phyloP scores from a whole-genome alignment of 2,113 vertebrate species.

The Lipophrys pholis region DNA sequence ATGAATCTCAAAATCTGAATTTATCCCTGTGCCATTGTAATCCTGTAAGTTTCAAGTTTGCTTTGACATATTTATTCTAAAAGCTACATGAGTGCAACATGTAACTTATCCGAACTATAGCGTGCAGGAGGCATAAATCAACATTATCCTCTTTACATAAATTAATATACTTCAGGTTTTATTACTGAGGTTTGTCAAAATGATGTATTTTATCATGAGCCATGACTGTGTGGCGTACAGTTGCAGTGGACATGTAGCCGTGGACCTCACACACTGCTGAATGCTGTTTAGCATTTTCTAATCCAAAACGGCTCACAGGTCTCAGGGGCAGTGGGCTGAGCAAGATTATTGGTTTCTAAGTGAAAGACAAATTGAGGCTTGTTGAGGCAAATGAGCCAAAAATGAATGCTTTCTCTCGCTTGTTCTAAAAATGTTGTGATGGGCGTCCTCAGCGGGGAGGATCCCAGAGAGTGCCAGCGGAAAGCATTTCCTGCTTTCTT shows the following conservation, averaged over 20 bases:
- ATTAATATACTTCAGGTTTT: too few relatives aligned
- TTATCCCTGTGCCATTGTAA: too few relatives aligned
- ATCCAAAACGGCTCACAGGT: conserved; percentile 27
- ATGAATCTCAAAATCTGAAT: too few relatives aligned
- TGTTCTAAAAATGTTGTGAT: conserved; percentile 27
- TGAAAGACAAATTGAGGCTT: conserved; percentile 65
- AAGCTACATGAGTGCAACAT: too few relatives aligned
- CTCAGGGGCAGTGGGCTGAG: conserved; percentile 38
- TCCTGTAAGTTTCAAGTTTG: too few relatives aligned
- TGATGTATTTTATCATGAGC: not conserved
- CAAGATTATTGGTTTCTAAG: conserved; percentile 47
- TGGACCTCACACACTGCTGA: conserved; percentile 7
- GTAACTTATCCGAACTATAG: too few relatives aligned
- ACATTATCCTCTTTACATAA: too few relatives aligned
- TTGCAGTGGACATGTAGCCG: not conserved
- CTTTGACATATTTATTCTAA: too few relatives aligned
- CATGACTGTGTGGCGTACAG: not conserved
- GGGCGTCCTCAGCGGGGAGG: conserved; percentile 24
- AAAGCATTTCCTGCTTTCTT: not conserved
- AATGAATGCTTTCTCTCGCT: conserved; percentile 17
- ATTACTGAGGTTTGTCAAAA: too few relatives aligned
- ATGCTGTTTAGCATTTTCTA: conserved; percentile 48
- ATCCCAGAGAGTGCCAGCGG: not conserved
- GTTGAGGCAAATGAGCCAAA: conserved; percentile 52
- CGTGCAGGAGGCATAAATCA: too few relatives aligned